Evolutionary conservation across 35 echinoderm and acorn worm species (phyloP).

Genomic region (Holothuria glaberrima): DNA sequence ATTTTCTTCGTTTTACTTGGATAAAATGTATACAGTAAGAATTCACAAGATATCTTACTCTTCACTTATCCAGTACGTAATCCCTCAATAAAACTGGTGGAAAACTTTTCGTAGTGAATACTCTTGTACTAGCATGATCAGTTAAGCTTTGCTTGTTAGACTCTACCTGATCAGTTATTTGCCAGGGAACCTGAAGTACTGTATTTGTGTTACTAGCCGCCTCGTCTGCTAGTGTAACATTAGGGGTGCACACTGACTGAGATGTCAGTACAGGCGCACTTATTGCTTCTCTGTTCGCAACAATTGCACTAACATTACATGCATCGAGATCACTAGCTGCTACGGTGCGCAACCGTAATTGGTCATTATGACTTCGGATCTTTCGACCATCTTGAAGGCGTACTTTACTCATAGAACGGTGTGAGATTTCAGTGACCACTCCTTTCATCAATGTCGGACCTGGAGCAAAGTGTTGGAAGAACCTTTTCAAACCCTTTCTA

Average conservation of each 20-base stretch:
- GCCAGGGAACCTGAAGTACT: background rate
- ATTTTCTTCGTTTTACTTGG: no score
- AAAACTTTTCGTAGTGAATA: conserved; percentile 24
- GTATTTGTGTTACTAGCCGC: background rate
- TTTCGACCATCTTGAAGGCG: conserved; percentile 59
- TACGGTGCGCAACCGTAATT: conserved; percentile 39
- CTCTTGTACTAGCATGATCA: conserved; percentile 3
- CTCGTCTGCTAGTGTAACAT: background rate
- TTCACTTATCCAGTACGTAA: conserved; percentile 56
- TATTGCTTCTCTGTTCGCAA: background rate
- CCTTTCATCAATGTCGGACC: conserved; percentile 62
- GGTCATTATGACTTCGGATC: conserved; percentile 63
- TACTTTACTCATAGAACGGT: conserved; percentile 18
- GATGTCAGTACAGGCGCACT: background rate
- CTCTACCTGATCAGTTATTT: background rate
- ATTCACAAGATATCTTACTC: background rate
- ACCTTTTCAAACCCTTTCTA: conserved; percentile 40
- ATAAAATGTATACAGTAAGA: no score
- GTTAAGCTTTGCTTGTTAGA: conserved; percentile 5
- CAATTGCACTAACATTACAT: background rate
- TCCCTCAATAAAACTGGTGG: conserved; percentile 51
- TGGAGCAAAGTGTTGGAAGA: no score
- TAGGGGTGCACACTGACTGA: background rate
- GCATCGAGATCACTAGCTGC: background rate
- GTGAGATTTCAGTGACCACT: conserved; percentile 22